phyloP scores from a whole-genome alignment of 2,797 vertebrate species.

The Benthosema pterotum region DNA sequence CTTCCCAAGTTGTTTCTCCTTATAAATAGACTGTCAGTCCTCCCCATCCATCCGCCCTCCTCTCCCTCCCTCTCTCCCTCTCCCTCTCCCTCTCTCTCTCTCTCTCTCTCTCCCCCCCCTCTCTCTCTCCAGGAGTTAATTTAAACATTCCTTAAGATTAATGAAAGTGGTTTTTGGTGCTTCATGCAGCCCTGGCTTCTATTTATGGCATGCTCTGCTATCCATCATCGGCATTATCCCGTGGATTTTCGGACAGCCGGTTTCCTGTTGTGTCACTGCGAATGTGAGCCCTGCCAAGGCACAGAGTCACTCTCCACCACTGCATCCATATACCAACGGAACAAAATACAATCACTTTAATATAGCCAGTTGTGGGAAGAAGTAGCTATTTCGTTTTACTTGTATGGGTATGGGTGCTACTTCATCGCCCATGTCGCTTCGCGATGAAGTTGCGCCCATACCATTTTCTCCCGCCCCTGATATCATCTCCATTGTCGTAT shows the following conservation, averaged over 20 bases:
- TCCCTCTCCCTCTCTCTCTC: not conserved
- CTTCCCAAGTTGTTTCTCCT: conserved; percentile 77
- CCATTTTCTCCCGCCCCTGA: too few relatives aligned
- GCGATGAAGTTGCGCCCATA: too few relatives aligned
- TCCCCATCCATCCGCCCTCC: conserved; percentile 2
- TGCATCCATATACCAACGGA: conserved; percentile 27
- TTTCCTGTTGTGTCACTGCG: conserved; percentile 63
- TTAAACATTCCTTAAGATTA: conserved; percentile 83
- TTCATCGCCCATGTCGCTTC: too few relatives aligned
- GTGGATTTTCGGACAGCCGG: conserved; percentile 56
- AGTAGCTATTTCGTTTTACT: too few relatives aligned
- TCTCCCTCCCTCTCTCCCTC: conserved; percentile 59
- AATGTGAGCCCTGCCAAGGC: conserved; percentile 47
- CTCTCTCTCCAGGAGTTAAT: conserved; percentile 73
- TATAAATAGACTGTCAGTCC: conserved; percentile 78
- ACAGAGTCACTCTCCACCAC: conserved; percentile 28
- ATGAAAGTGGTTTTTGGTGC: conserved; percentile 76
- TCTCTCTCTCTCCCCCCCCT: conserved; percentile 51
- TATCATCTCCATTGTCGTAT: too few relatives aligned
- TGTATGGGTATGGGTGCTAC: too few relatives aligned
- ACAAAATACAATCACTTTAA: conserved; percentile 44
- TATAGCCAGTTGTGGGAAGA: conserved; percentile 26
- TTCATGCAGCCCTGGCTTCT: conserved; percentile 68
- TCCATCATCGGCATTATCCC: conserved; percentile 68
- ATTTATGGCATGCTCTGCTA: conserved; percentile 68